These are phyloP conservation scores for Oxytorus armatus DNA, from an alignment of 2,888 invertebrate genomes.

Conservation along the genomic window DNA sequence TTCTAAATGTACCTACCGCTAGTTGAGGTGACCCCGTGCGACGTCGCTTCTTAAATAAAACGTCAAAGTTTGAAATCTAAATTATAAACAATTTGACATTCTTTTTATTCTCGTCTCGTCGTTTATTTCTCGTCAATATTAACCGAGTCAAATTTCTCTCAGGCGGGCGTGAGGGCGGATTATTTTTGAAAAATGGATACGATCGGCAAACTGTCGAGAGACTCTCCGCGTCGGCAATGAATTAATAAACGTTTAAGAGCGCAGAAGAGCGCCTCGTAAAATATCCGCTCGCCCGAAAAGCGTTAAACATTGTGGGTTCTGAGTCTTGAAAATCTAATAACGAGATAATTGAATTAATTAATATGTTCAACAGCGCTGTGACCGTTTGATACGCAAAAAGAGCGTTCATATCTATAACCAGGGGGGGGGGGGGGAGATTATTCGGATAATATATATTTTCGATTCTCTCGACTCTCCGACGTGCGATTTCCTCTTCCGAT, in stretches of 20 bases:
- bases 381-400: neutral
- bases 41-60: no score
- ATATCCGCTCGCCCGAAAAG: neutral
- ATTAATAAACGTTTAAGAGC: conserved; percentile 12
- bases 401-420: conserved; percentile 16
- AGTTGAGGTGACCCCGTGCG: no score
- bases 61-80: no score
- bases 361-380: neutral
- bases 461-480: no score
- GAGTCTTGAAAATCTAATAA: conserved; percentile 42
- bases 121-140: no score
- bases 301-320: neutral
- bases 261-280: neutral
- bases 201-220: no score
- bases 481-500: no score
- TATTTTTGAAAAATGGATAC: neutral
- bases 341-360: conserved; percentile 13
- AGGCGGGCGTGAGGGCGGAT: neutral
- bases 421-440: no score
- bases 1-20: no score
- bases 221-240: no score
- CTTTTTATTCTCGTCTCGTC: no score
- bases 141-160: neutral
- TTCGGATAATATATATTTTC: conserved; percentile 9
- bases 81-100: no score